Conservation (phyloP, 2,797 vertebrate genomes). For the Lacerta bilineata region DNA sequence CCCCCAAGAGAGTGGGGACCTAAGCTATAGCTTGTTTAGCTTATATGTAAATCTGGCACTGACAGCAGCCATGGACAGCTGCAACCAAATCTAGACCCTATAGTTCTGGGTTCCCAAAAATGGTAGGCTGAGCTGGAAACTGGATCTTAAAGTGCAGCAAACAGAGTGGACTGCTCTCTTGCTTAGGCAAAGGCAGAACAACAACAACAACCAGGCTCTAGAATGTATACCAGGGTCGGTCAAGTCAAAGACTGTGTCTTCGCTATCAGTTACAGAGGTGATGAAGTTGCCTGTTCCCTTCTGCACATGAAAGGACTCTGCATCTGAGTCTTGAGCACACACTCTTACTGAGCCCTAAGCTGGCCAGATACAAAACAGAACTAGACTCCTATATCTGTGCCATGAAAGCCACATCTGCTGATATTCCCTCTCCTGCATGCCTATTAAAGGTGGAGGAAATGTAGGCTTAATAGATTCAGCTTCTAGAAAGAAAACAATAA, state of each 20-base stretch:
- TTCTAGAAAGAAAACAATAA: background rate
- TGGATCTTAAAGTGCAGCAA: background rate
- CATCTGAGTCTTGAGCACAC: background rate
- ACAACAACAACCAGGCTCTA: background rate
- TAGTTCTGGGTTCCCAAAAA: background rate
- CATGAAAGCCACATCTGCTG: no score
- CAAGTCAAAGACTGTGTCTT: background rate
- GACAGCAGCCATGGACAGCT: no score
- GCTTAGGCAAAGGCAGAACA: background rate
- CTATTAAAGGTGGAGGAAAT: no score
- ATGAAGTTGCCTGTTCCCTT: background rate
- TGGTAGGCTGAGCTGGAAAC: background rate
- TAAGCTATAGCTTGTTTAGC: no score
- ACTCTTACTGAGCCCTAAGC: background rate
- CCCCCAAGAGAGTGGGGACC: no score
- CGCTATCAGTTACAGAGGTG: background rate
- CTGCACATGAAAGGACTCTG: background rate
- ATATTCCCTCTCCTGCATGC: no score
- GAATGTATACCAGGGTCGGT: background rate
- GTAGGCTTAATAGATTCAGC: background rate
- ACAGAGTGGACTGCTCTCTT: background rate
- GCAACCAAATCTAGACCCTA: background rate
- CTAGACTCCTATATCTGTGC: no score
- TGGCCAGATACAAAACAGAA: background rate
- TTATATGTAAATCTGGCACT: no score